Conservation (phyloP, 1,140 invertebrate genomes). For the Dermatophagoides farinae region DNA sequence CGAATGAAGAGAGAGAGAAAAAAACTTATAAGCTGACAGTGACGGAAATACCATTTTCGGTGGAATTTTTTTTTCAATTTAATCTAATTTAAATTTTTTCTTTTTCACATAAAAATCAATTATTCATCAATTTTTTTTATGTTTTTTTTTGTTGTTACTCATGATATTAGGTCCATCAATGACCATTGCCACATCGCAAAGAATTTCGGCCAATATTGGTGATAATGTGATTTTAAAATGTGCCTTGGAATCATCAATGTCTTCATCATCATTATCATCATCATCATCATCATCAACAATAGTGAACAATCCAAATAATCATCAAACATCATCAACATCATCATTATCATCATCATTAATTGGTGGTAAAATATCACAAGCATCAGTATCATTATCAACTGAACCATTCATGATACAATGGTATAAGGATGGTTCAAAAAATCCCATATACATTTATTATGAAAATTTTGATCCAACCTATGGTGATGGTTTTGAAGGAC, state of each 20-base stretch:
- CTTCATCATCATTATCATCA: neutral
- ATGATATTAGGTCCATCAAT: neutral
- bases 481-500: constrained; percentile 69
- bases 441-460: constrained; percentile 92
- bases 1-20: too few species aligned
- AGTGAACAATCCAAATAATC: too few species aligned
- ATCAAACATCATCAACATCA: neutral
- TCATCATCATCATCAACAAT: too few species aligned
- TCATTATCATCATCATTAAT: too few species aligned
- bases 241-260: constrained; percentile 66
- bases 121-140: neutral
- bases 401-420: constrained; percentile 80
- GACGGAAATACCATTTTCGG: too few species aligned
- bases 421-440: constrained; percentile 70
- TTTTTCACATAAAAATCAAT: too few species aligned
- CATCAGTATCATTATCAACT: too few species aligned
- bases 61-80: too few species aligned
- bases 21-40: too few species aligned
- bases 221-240: constrained; percentile 90
- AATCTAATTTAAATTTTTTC: too few species aligned
- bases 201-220: constrained; percentile 55
- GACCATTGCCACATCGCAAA: neutral
- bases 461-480: constrained; percentile 84
- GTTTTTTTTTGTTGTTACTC: neutral
- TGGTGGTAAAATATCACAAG: too few species aligned